These are phyloP conservation scores for Periphyllus acericola DNA, from an alignment of 2,888 invertebrate genomes.

Conservation along the genomic window DNA sequence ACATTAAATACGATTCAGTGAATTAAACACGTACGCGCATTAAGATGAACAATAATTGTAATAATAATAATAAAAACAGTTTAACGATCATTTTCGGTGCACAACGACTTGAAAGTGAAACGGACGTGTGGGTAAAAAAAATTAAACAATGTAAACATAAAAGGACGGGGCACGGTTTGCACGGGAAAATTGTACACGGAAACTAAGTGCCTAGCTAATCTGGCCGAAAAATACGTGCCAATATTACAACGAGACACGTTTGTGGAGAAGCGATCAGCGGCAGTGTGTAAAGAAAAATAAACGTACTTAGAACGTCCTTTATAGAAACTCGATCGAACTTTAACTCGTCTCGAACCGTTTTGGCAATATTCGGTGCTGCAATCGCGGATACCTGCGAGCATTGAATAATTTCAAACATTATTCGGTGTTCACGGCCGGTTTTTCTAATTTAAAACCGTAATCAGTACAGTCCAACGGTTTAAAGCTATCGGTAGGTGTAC, in stretches of 20 bases:
- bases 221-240: conserved; percentile 11
- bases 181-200: background rate
- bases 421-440: no score
- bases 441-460: no score
- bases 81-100: conserved; percentile 20
- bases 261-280: background rate
- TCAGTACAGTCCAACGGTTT: no score
- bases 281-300: no score
- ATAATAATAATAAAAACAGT: conserved; percentile 17
- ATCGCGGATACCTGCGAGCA: no score
- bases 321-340: no score
- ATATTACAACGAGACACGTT: conserved; percentile 8
- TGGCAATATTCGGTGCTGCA: no score
- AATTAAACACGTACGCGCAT: background rate
- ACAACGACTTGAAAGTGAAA: conserved; percentile 22
- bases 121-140: conserved; percentile 24
- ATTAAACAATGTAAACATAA: conserved; percentile 31
- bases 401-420: no score
- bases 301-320: no score
- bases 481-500: no score
- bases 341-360: no score
- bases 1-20: background rate
- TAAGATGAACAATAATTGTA: background rate
- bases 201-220: no score
- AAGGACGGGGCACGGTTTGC: background rate